phyloP scores from a whole-genome alignment of 2,113 vertebrate species.

The Speoplatyrhinus poulsoni region DNA sequence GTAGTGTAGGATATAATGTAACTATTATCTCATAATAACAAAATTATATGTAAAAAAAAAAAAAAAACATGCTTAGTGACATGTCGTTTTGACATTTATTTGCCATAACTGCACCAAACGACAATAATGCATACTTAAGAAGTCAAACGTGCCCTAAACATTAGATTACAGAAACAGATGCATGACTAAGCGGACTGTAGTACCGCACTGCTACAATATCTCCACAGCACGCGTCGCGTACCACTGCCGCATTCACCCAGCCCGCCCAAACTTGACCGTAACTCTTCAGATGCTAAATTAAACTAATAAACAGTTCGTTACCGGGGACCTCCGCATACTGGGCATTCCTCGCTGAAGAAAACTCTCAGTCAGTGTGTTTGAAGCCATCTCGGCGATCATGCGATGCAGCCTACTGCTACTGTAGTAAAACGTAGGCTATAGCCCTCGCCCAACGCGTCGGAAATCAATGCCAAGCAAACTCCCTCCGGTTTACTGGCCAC shows the following conservation, averaged over 20 bases:
- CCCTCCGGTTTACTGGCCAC: slow-evolving; percentile 21
- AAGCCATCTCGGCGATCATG: slow-evolving; percentile 53
- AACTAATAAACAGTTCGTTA: slow-evolving; percentile 71
- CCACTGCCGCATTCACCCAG: slow-evolving; percentile 68
- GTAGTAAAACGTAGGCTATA: background rate
- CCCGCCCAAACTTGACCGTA: slow-evolving; percentile 72
- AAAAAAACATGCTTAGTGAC: background rate
- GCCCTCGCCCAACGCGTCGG: slow-evolving; percentile 30
- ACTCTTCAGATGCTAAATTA: slow-evolving; percentile 54
- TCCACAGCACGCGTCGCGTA: background rate
- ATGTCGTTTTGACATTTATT: slow-evolving; percentile 43
- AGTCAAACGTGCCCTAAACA: slow-evolving; percentile 8
- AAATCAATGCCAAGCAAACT: slow-evolving; percentile 36
- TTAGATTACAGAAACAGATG: background rate
- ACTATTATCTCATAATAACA: no score
- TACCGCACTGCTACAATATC: slow-evolving; percentile 56
- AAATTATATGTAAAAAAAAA: background rate
- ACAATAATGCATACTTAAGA: background rate
- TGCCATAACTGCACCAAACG: slow-evolving; percentile 3
- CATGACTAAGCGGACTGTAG: slow-evolving; percentile 67
- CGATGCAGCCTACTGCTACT: no score
- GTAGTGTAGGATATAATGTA: no score
- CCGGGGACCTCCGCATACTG: slow-evolving; percentile 83
- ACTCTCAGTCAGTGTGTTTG: slow-evolving; percentile 76
- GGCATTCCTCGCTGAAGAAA: slow-evolving; percentile 72